phyloP scores from a whole-genome alignment of 2,797 vertebrate genomes.

The Takifugu rubripes region DNA sequence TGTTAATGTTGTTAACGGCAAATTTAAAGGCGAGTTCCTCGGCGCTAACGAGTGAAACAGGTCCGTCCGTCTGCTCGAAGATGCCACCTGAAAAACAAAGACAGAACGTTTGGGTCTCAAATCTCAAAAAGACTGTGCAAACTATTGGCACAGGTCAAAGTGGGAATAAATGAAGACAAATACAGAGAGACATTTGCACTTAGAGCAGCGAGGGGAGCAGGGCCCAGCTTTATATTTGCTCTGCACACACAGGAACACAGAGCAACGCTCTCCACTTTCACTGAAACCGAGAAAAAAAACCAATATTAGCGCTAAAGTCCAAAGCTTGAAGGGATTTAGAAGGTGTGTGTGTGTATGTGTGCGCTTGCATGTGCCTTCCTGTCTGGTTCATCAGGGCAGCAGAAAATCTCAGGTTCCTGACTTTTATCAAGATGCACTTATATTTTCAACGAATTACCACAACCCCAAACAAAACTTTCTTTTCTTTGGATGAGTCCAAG shows the following conservation, averaged over 20 bases:
- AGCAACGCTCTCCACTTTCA: constrained; percentile 53
- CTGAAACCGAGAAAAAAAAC: constrained; percentile 42
- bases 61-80: constrained; percentile 94
- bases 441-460: constrained; percentile 29
- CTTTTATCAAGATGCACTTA: constrained; percentile 61
- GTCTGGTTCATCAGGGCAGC: constrained; percentile 59
- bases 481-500: not conserved
- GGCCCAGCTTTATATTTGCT: constrained; percentile 60
- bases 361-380: constrained; percentile 14
- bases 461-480: not conserved
- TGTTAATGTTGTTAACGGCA: constrained; percentile 98
- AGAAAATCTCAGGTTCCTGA: constrained; percentile 53
- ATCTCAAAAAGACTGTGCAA: constrained; percentile 20
- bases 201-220: constrained; percentile 26
- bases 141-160: constrained; percentile 17
- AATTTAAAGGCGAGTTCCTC: constrained; percentile 98
- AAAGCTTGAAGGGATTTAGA: constrained; percentile 66
- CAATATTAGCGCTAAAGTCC: constrained; percentile 73
- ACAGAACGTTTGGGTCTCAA: constrained; percentile 19
- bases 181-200: constrained; percentile 43
- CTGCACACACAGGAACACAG: constrained; percentile 64
- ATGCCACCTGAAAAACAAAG: constrained; percentile 88
- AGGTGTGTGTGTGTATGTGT: constrained; percentile 11
- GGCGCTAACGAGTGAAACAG: constrained; percentile 87
- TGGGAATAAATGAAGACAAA: constrained; percentile 34